A percentile compares a stretch with the other conserved stretches of the same genome.
Evolutionary conservation across 2,797 vertebrate genomes (phyloP).

Genomic region (Dicrostonyx torquatus): DNA sequence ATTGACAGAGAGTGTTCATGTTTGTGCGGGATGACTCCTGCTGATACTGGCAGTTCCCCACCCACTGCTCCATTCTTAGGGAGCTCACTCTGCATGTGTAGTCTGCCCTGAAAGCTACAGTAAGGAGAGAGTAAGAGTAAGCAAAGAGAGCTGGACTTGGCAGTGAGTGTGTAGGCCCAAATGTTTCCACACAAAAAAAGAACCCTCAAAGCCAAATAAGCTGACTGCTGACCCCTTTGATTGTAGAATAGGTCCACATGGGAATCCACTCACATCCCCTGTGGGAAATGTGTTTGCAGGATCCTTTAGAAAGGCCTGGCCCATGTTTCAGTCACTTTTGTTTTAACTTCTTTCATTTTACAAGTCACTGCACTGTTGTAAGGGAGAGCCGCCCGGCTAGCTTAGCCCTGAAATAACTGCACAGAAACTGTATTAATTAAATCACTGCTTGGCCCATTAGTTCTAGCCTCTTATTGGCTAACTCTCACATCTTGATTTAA

Average conservation of each 20-base stretch:
- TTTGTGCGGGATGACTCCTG: not conserved
- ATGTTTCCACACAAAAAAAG: slow-evolving; percentile 13
- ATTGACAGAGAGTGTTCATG: not conserved
- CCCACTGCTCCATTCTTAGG: not conserved
- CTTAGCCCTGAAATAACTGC: no score
- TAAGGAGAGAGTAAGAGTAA: no score
- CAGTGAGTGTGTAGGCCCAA: not conserved
- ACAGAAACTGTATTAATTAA: no score
- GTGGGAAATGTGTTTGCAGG: not conserved
- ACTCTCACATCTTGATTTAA: no score
- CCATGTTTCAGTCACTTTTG: not conserved
- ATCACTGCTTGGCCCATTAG: no score
- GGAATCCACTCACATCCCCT: not conserved
- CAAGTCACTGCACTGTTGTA: not conserved
- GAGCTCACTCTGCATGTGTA: not conserved
- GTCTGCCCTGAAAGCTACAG: not conserved
- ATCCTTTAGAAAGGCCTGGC: not conserved
- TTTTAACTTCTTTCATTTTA: not conserved
- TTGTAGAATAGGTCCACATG: not conserved
- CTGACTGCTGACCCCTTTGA: not conserved
- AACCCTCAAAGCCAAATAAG: slow-evolving; percentile 14
- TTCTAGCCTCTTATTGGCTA: no score
- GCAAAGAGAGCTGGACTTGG: not conserved
- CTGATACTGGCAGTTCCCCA: no score
- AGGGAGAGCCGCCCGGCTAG: no score